phyloP scores from a whole-genome alignment of 2,113 vertebrate species.

The Onychorhynchus coronatus region DNA sequence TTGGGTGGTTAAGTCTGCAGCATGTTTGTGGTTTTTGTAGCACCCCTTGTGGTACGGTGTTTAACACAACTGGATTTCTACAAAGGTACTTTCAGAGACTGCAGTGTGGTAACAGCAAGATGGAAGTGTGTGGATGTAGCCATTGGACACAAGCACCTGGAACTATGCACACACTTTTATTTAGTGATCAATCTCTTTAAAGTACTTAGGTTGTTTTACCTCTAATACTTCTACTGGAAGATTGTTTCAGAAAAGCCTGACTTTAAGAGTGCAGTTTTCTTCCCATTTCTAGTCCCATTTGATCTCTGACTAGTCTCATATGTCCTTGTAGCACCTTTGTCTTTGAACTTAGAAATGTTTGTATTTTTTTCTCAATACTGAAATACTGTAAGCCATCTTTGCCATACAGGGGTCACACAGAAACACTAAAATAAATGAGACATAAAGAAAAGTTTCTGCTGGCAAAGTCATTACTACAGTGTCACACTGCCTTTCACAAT shows the following conservation, averaged over 20 bases:
- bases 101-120: not conserved
- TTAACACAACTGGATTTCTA: not conserved
- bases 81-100: not conserved
- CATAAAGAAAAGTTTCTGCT: not conserved
- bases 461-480: not conserved
- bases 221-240: not conserved
- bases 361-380: not conserved
- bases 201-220: not conserved
- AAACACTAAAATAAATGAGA: not conserved
- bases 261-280: not conserved
- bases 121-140: not conserved
- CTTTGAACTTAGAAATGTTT: not conserved
- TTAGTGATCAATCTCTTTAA: not conserved
- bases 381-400: not conserved
- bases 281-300: not conserved
- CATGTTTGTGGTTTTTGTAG: fast-evolving
- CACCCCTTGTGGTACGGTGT: fast-evolving
- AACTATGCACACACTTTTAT: not conserved
- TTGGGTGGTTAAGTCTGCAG: not conserved
- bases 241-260: not conserved
- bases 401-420: not conserved
- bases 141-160: fast-evolving
- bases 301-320: not conserved
- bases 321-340: not conserved
- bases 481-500: not conserved